A percentile compares a stretch with the other conserved stretches of the same genome.
Evolutionary conservation across 1,140 invertebrate species (phyloP).

Genomic region (Phocides pigmalion): DNA sequence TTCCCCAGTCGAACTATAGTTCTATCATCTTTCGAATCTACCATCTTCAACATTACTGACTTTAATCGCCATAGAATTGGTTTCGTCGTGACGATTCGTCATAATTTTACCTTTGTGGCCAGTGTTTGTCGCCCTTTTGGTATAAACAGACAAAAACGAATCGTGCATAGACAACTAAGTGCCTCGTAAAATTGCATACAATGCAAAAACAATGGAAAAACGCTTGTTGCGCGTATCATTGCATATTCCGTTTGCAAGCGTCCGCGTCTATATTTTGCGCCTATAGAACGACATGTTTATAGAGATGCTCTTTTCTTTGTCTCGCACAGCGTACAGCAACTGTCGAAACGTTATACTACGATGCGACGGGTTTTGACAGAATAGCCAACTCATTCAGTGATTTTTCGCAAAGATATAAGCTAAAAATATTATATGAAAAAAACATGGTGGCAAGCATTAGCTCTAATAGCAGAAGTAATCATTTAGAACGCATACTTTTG

Average conservation of each 20-base stretch:
- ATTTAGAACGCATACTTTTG: too few species aligned
- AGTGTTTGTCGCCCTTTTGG: background rate
- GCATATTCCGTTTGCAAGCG: conserved; percentile 65
- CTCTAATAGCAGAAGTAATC: too few species aligned
- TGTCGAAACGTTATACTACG: too few species aligned
- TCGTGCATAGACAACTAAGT: conserved; percentile 11
- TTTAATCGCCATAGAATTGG: background rate
- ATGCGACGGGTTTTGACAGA: too few species aligned
- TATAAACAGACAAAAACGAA: conserved; percentile 1
- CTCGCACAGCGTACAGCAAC: background rate
- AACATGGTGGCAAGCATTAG: too few species aligned
- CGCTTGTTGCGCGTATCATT: conserved; percentile 49
- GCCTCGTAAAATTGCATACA: conserved; percentile 22
- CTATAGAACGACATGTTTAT: too few species aligned
- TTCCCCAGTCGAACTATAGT: too few species aligned
- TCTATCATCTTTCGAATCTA: too few species aligned
- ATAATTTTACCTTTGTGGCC: background rate
- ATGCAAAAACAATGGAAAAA: conserved; percentile 44
- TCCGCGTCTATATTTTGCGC: conserved; percentile 37
- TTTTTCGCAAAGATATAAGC: too few species aligned
- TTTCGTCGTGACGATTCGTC: background rate
- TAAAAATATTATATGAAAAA: too few species aligned
- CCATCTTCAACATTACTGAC: too few species aligned
- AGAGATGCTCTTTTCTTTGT: background rate
- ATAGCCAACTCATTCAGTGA: too few species aligned